Evolutionary conservation across 30 jellyfish, hydroid and myxozoan species (phyloP).

Genomic region (Cassiopea andromeda): DNA sequence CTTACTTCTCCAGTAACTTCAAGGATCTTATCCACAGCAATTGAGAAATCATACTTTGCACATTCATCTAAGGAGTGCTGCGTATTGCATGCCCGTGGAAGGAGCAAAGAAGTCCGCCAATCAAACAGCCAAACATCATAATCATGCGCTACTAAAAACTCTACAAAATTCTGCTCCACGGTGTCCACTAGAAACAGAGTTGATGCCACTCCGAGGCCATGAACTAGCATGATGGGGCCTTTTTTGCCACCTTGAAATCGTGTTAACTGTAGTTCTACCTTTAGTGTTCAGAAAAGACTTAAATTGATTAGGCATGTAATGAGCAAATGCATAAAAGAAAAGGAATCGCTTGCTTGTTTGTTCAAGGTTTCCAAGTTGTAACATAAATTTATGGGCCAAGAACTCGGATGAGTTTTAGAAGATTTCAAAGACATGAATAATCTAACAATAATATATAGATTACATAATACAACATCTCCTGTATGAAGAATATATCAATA

Average conservation of each 20-base stretch:
- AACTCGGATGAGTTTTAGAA: too few relatives aligned
- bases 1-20: conserved; percentile 52
- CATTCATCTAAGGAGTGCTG: conserved; percentile 45
- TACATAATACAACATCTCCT: too few relatives aligned
- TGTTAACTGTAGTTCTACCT: conserved; percentile 68
- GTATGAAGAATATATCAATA: too few relatives aligned
- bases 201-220: conserved; percentile 67
- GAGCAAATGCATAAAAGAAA: too few relatives aligned
- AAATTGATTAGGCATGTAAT: neutral
- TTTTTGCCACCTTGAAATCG: conserved; percentile 70
- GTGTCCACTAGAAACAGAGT: conserved; percentile 55
- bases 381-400: too few relatives aligned
- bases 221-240: conserved; percentile 70
- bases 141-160: conserved; percentile 27
- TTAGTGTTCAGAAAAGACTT: neutral
- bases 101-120: conserved; percentile 41
- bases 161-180: conserved; percentile 60
- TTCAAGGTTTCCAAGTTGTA: too few relatives aligned
- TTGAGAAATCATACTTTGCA: conserved; percentile 57
- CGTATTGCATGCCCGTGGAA: conserved; percentile 53
- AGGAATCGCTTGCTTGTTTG: too few relatives aligned
- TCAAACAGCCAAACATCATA: conserved; percentile 74
- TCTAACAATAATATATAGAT: too few relatives aligned
- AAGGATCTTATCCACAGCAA: conserved; percentile 56
- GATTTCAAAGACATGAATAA: too few relatives aligned